phyloP scores from a whole-genome alignment of 2,797 vertebrate genomes.

The Dicrostonyx torquatus region DNA sequence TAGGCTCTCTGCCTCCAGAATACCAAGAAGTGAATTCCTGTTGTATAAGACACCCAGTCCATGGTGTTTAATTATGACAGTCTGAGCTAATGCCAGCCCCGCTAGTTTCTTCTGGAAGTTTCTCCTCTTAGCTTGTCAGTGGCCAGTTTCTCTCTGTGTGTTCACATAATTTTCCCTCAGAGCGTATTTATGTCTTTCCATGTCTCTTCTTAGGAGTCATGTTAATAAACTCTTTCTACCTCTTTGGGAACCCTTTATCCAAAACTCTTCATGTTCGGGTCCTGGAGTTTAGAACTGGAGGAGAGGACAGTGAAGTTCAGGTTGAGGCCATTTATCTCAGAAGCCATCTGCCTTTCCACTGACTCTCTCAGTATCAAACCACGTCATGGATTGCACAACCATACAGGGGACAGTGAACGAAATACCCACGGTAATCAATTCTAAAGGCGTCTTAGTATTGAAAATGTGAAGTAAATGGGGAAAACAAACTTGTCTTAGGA shows the following conservation, averaged over 20 bases:
- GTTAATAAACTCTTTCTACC: background rate
- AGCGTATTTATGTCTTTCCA: background rate
- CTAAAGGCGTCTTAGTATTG: background rate
- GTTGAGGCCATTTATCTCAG: background rate
- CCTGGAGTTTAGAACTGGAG: background rate
- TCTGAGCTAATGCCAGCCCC: background rate
- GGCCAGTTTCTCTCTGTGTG: background rate
- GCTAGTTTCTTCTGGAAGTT: background rate
- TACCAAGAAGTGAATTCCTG: background rate
- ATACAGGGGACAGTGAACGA: background rate
- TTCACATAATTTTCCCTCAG: background rate
- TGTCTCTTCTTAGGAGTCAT: background rate
- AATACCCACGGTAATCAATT: background rate
- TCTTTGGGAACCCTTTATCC: background rate
- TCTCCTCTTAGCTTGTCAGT: background rate
- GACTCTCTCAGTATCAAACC: background rate
- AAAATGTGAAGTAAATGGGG: background rate
- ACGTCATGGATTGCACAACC: background rate
- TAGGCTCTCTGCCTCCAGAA: background rate
- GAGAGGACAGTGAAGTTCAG: background rate
- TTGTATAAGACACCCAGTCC: fast-evolving
- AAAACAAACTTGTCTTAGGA: background rate
- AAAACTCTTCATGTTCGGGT: background rate
- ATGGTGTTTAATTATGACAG: background rate
- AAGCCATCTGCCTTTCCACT: background rate